Base-by-base conservation (phyloP, 2,797 vertebrate species). In the Enteromius viviparus region DNA sequence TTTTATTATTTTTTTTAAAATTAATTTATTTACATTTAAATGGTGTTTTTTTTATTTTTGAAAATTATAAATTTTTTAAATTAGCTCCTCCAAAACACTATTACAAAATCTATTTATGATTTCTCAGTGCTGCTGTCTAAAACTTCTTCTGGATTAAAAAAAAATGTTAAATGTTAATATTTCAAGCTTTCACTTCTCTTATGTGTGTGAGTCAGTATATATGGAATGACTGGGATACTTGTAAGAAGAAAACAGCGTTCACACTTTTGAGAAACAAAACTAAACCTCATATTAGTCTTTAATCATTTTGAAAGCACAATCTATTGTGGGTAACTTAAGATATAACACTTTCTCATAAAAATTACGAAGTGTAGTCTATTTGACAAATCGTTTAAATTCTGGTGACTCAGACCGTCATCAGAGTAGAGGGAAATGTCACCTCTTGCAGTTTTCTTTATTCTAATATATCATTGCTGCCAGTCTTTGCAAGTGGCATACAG, bases 391-490 rank as follows among this genome's bases (percentile, higher is more conserved):
- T 45, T 68, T 82, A 17, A 32, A 55, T 82, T 29, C 51, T 45
- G 14, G n/a, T 66, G 53, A 29, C 49, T 72, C 42, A 40, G 6
- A 77, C 42, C 42, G n/a, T 53, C 47, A 51, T 64, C 47, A 60
- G 11, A 77, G 45, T 34, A 15, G 17, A 71, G 68, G 62, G 60
- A 85, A 75, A 79, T 75, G 76, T 79, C 42, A 42, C 19, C 26
- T 34, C 37, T 26, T 51, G 55, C 32, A 10, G 15, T 42, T 51
- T 79, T 69, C 51, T 32, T 70, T 21, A 47, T 65, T 82, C 19
- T n/a, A 62, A 47, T 66, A 78, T 71, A 29, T 70, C 64, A 70
- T 45, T 69, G 75, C 58, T 65, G 79, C 23, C 45, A 66, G 29
- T 12, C 42, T 62, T 81, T 75, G 55, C 26, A 49, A 55, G 65